Base-by-base conservation (phyloP, 2,888 invertebrate genomes). In the Cryptocephalus primarius region DNA sequence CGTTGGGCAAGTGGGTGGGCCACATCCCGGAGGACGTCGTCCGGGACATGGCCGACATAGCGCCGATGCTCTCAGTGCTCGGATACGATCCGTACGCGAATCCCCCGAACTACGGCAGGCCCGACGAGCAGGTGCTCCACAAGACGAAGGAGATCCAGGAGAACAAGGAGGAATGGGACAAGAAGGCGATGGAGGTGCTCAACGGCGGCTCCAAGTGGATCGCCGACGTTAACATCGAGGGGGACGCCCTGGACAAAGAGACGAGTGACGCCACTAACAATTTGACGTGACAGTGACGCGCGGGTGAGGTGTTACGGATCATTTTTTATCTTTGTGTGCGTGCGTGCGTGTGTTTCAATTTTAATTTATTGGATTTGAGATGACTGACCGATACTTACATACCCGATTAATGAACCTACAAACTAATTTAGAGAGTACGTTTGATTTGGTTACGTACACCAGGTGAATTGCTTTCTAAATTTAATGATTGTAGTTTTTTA, bases 51-150 rank as follows among this genome's bases (percentile, higher is more conserved):
- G 85, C 87, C 11, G 83, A 85, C 60, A 81, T 95, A 60, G 95
- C 95, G 54, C 95, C 95, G 50, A 96, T 96, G 95, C 77, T 96
- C 58, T 83, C 86, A 39, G 82, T 85, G 60, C 75, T 88, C 58
- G 91, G 96, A 52, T 99, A 99, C 74, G 94, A 97, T 76, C 96
- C 97, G 32, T 83, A 87, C 69, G 89, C 88, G 61, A 96, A 95
- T 77, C 95, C 96, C 52, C 97, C 97, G 53, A 82, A 85, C 67
- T 99, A 99, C 75, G 92, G 90, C 57, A 78, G 81, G 60, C 87
- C 90, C 38, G 89, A 90, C 70, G 75, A 78, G 56, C 75, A 80
- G 68, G 85, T 86, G 50, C 80, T 82, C 63, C 77, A 78, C 68
- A 80, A 82, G 71, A 82, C 82, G 50, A 68, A 69, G 46, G 59